Evolutionary conservation across 1,140 invertebrate genomes (phyloP), one percentile per base, ranked within the genome.

Genomic region (Druon quercuslanigerum): DNA sequence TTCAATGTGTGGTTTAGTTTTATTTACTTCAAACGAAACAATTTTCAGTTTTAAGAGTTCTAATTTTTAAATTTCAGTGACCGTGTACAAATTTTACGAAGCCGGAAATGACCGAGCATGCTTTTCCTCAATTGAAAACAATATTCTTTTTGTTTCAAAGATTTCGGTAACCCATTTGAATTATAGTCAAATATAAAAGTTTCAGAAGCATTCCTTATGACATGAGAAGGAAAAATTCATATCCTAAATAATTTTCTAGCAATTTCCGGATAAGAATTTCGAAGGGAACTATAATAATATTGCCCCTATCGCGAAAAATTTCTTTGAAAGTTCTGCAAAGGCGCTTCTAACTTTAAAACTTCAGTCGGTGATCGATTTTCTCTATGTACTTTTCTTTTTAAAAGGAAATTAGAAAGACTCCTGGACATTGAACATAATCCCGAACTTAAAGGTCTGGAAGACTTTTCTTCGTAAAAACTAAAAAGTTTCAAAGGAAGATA

Each of bases 341-440:
- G 60, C 33, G 33, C 60, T 66, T 66, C 19, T n/a, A 66, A 66
- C 20, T 66, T 66, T 40, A 40, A 66, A 66, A 66, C 25, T 66
- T 66, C n/a, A 66, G 60, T 40, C 40, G 60, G n/a, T n/a, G 33
- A 66, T 66, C 60, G 40, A 66, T 66, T 66, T 66, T 66, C 60
- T 66, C 25, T 40, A 66, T 66, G 60, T 40, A 66, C 60, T 25
- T 66, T 33, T 66, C 25, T 66, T 66, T 25, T 66, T 66, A 40
- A 66, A 66, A 66, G 60, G 33, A 46, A 66, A 66, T 66, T 66
- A 66, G 60, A 66, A 66, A 66, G 60, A 40, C 60, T 46, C n/a
- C 60, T 66, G 60, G 60, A 66, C 60, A 66, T 66, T 66, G 60
- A 66, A 66, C 60, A 33, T 66, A 66, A 66, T 66, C 33, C 40